Percentiles rank a stretch among this genome's conserved stretches.
Conservation (phyloP, 2,888 invertebrate species). For the Conistra vaccinii region DNA sequence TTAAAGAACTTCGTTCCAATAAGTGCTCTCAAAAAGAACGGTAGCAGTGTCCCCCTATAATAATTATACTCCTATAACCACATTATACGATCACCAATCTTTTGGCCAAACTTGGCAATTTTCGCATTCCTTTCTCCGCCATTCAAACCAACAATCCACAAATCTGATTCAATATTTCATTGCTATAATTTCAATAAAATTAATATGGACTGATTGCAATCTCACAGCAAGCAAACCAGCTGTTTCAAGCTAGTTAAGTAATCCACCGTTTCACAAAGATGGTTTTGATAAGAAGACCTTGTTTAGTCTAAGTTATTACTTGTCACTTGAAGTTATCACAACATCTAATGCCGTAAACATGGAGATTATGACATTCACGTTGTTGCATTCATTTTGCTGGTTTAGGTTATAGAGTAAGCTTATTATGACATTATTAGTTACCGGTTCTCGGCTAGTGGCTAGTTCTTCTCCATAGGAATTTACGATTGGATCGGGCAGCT, state of each 20-base stretch:
- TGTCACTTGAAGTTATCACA: conserved; percentile 50
- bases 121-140: conserved; percentile 14
- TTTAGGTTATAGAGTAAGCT: conserved; percentile 17
- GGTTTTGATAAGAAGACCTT: conserved; percentile 38
- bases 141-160: not conserved
- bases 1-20: not conserved
- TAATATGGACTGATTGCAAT: conserved; percentile 38
- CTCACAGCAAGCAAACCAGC: conserved; percentile 42
- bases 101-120: not conserved
- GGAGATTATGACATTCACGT: conserved; percentile 52
- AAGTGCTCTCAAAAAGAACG: not conserved
- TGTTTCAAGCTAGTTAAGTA: conserved; percentile 45
- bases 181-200: conserved; percentile 42
- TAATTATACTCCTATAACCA: too few species aligned
- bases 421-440: conserved; percentile 23
- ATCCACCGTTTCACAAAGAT: conserved; percentile 51
- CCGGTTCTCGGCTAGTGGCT: conserved; percentile 14
- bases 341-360: conserved; percentile 52
- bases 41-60: too few species aligned
- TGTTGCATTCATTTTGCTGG: conserved; percentile 22
- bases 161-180: conserved; percentile 21
- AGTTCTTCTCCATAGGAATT: not conserved
- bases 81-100: not conserved
- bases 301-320: conserved; percentile 43
- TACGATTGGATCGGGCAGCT: not conserved